phyloP scores from a whole-genome alignment of 2,113 vertebrate species.

The Seriola aureovittata region DNA sequence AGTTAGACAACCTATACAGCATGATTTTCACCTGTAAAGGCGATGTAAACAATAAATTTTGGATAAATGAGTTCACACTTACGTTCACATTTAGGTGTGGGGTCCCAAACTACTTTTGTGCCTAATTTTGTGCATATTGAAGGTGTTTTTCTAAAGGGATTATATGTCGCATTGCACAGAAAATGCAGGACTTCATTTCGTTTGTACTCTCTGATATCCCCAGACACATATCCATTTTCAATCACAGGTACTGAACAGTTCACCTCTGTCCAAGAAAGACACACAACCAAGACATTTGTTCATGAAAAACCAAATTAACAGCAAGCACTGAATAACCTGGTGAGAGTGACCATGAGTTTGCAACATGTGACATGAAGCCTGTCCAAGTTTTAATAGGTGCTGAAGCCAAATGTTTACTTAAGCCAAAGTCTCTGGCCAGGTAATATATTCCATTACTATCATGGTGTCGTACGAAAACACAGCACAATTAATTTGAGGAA shows the following conservation, averaged over 20 bases:
- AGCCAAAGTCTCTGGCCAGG: no score
- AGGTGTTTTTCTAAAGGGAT: rapidly evolving
- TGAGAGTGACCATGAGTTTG: not conserved
- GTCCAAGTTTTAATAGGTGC: no score
- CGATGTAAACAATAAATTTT: not conserved
- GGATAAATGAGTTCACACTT: not conserved
- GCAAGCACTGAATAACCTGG: not conserved
- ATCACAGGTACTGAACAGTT: conserved; percentile 13
- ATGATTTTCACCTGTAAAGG: not conserved
- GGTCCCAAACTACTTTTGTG: conserved; percentile 55
- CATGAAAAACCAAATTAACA: not conserved
- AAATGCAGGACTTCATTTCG: conserved; percentile 46
- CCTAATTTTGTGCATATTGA: conserved; percentile 58
- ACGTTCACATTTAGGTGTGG: conserved; percentile 76
- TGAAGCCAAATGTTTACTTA: no score
- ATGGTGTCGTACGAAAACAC: no score
- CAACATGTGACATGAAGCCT: not conserved
- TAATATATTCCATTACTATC: no score
- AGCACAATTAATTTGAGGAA: no score
- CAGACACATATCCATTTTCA: not conserved
- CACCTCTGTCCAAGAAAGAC: conserved; percentile 61
- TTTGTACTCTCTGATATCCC: not conserved
- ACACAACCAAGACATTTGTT: not conserved
- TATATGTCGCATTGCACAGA: not conserved
- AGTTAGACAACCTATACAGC: not conserved